Evolutionary conservation across 2,797 vertebrate genomes (phyloP).

Genomic region (Acipenser transmontanus): DNA sequence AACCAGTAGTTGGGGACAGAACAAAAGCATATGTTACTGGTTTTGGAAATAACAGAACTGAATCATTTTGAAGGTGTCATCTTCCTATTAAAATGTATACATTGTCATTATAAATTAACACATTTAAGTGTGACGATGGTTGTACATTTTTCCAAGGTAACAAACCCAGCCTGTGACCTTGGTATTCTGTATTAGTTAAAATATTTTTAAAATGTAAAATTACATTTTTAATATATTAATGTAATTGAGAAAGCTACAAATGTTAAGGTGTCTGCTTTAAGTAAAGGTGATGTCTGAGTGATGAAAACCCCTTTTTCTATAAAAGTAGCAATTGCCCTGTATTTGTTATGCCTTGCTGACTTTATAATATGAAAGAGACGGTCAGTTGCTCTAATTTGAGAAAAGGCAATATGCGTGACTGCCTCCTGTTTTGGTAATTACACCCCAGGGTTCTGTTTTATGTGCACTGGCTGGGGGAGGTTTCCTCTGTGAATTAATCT

Average conservation of each 20-base stretch:
- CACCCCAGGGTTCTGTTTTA: slow-evolving; percentile 47
- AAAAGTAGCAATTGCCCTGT: not conserved
- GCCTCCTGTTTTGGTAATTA: slow-evolving; percentile 51
- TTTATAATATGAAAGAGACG: slow-evolving; percentile 8
- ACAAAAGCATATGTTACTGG: not conserved
- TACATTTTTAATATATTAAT: too few relatives aligned
- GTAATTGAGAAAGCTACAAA: too few relatives aligned
- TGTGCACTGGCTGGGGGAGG: slow-evolving; percentile 37
- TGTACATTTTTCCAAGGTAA: too few relatives aligned
- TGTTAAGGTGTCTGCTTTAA: too few relatives aligned
- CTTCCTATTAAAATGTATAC: not conserved
- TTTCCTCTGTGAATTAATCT: slow-evolving; percentile 56
- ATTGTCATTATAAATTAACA: too few relatives aligned
- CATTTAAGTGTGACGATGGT: too few relatives aligned
- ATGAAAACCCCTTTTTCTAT: not conserved
- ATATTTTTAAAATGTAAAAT: too few relatives aligned
- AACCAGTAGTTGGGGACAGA: slow-evolving; percentile 9
- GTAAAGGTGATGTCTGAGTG: too few relatives aligned
- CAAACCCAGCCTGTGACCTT: too few relatives aligned
- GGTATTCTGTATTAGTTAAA: too few relatives aligned
- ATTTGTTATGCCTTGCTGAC: slow-evolving; percentile 13
- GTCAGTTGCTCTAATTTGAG: slow-evolving; percentile 49
- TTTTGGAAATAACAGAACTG: not conserved
- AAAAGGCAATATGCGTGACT: slow-evolving; percentile 43
- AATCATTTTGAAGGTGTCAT: slow-evolving; percentile 3